A percentile compares a stretch with the other conserved stretches of the same genome.
Conservation (phyloP, 2,797 vertebrate species). For the Leptodactylus fallax region DNA sequence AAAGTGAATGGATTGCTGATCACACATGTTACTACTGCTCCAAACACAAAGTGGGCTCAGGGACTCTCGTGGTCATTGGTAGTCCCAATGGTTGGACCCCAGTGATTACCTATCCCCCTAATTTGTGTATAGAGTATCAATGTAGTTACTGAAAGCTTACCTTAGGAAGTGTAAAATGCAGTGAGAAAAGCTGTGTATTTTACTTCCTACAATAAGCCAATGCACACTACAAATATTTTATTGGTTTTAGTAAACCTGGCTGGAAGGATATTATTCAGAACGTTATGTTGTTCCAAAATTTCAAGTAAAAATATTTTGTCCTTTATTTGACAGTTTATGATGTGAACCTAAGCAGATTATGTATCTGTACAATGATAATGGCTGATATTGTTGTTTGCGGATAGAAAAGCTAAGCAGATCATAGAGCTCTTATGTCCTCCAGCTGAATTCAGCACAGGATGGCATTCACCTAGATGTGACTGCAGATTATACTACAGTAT, state of each 20-base stretch:
- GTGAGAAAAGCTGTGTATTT: not conserved
- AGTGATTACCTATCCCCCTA: no score
- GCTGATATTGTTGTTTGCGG: not conserved
- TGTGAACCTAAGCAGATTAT: conserved; percentile 20
- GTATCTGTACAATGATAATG: conserved; percentile 14
- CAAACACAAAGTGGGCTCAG: no score
- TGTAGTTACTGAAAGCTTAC: no score
- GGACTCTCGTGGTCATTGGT: no score
- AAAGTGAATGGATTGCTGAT: no score
- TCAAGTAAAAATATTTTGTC: not conserved
- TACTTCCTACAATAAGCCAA: not conserved
- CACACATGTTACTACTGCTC: no score
- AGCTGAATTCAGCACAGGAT: not conserved
- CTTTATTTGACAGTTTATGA: conserved; percentile 11
- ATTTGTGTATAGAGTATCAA: no score
- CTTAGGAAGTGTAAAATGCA: not conserved
- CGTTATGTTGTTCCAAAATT: not conserved
- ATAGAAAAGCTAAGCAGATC: conserved; percentile 18
- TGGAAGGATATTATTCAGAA: not conserved
- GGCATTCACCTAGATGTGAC: not conserved
- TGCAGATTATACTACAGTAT: conserved; percentile 12
- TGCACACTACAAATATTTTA: not conserved
- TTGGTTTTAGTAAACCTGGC: not conserved
- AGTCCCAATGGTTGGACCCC: no score
- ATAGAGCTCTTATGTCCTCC: not conserved